phyloP scores from a whole-genome alignment of 1,140 invertebrate species.

The Coptotermes formosanus region DNA sequence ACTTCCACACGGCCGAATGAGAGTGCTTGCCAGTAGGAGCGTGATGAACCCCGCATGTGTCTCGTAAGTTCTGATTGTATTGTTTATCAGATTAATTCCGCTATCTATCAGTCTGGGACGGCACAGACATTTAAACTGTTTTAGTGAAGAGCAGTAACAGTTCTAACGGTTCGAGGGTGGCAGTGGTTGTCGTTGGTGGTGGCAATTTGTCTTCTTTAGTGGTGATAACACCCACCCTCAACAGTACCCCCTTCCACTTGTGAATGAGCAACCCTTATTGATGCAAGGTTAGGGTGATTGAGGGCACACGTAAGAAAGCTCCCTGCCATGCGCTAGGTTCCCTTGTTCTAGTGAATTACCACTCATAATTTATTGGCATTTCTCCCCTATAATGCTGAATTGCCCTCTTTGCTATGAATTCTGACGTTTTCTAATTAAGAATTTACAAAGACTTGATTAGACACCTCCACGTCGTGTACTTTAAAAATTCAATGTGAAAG shows the following conservation, averaged over 20 bases:
- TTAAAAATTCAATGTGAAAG: too few species aligned
- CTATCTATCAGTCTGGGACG: slow-evolving; percentile 20
- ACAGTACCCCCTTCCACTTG: background rate
- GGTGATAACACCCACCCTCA: slow-evolving; percentile 21
- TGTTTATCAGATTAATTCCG: slow-evolving; percentile 24
- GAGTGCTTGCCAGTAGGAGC: background rate
- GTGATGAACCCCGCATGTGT: background rate
- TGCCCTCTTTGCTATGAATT: background rate
- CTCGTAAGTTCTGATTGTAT: background rate
- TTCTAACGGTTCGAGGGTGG: background rate
- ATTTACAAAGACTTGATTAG: background rate
- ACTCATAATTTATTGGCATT: background rate
- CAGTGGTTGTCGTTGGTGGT: slow-evolving; percentile 6
- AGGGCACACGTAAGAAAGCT: background rate
- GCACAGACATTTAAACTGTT: background rate
- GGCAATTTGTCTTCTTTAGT: slow-evolving; percentile 28
- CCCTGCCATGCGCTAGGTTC: background rate
- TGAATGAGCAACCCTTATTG: slow-evolving; percentile 18
- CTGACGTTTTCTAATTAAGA: background rate
- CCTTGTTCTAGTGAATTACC: background rate
- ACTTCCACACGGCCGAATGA: too few species aligned
- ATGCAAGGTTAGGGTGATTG: background rate
- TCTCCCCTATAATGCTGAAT: background rate
- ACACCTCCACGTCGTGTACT: background rate
- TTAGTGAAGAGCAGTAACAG: background rate